phyloP scores from a whole-genome alignment of 2,888 invertebrate species.

The Agriopis aurantiaria region DNA sequence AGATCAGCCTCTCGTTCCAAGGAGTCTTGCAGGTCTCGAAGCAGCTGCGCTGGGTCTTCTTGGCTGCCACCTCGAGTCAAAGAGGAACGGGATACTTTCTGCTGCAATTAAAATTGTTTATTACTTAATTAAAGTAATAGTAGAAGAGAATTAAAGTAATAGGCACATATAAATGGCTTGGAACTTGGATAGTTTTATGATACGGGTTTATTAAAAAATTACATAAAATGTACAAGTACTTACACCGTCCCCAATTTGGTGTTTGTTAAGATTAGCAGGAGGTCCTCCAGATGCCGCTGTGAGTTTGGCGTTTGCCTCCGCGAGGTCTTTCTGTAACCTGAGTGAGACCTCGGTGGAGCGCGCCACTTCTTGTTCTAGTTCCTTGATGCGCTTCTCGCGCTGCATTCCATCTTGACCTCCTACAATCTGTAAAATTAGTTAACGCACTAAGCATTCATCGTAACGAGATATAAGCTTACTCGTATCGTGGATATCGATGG shows the following conservation, averaged over 20 bases:
- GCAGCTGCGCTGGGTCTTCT: slow-evolving; percentile 92
- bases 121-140: too few relatives aligned
- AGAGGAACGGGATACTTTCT: slow-evolving; percentile 91
- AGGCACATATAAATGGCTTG: too few relatives aligned
- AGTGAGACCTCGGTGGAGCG: slow-evolving; percentile 91
- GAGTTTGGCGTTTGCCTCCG: slow-evolving; percentile 88
- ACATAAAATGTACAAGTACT: slow-evolving; percentile 37
- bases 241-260: slow-evolving; percentile 87
- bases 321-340: slow-evolving; percentile 90
- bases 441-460: neutral
- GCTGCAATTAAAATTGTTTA: slow-evolving; percentile 34
- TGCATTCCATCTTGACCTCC: slow-evolving; percentile 88
- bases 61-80: slow-evolving; percentile 92
- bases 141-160: too few relatives aligned
- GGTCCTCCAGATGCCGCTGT: slow-evolving; percentile 71
- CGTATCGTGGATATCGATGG: neutral
- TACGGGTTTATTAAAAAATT: neutral
- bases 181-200: too few relatives aligned
- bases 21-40: slow-evolving; percentile 96
- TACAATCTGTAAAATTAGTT: slow-evolving; percentile 66
- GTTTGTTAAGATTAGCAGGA: slow-evolving; percentile 83
- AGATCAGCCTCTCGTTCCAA: slow-evolving; percentile 97
- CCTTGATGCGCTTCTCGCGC: slow-evolving; percentile 90
- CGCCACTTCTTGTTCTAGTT: slow-evolving; percentile 94
- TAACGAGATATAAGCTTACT: neutral